These are phyloP conservation scores for Drosophila ochracea DNA, from an alignment of 2,888 invertebrate genomes.

Conservation along the genomic window DNA sequence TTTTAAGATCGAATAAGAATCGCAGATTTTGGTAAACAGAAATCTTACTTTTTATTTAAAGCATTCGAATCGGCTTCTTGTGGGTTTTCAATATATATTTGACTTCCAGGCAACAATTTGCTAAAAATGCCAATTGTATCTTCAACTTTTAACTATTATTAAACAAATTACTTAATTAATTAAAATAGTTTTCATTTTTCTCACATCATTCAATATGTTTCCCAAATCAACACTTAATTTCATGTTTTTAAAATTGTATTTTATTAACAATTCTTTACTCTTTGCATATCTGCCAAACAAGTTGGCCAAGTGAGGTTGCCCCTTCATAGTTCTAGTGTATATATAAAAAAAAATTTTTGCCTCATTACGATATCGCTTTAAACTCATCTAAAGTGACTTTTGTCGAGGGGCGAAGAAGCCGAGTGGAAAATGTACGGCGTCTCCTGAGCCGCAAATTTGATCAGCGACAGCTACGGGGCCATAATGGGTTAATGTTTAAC, in stretches of 20 bases:
- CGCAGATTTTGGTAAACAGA: too few species aligned
- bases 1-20: too few species aligned
- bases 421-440: conserved; percentile 66
- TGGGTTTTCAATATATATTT: neutral
- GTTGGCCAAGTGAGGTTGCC: neutral
- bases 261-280: neutral
- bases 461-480: conserved; percentile 37
- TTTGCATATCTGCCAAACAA: neutral
- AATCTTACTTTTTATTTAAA: too few species aligned
- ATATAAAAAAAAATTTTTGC: conserved; percentile 13
- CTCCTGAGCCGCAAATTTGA: conserved; percentile 46
- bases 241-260: neutral
- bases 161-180: neutral
- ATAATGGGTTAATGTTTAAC: conserved; percentile 71
- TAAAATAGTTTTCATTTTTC: neutral
- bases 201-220: neutral
- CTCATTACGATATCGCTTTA: conserved; percentile 61
- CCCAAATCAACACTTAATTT: neutral
- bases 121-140: too few species aligned
- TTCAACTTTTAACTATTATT: neutral
- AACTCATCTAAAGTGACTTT: conserved; percentile 72
- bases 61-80: too few species aligned
- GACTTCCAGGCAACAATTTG: neutral
- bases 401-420: conserved; percentile 43
- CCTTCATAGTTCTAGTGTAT: conserved; percentile 5